Evolutionary conservation across 2,888 invertebrate species (phyloP).

Genomic region (Heliconius hortense): DNA sequence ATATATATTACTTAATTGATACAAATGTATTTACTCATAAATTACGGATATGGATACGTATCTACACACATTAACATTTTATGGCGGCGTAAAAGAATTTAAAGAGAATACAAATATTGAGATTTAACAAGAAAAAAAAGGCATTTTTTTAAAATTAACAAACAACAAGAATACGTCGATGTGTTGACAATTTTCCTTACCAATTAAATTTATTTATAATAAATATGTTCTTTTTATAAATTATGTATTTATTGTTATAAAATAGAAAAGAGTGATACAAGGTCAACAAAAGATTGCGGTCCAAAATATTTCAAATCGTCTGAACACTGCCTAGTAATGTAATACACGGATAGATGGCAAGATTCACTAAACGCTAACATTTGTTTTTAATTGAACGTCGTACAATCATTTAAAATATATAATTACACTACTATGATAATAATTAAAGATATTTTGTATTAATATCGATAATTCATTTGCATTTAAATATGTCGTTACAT

Average conservation of each 20-base stretch:
- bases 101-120: not conserved
- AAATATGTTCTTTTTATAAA: not conserved
- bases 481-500: slow-evolving; percentile 34
- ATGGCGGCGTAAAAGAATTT: not conserved
- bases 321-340: slow-evolving; percentile 60
- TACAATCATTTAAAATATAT: slow-evolving; percentile 32
- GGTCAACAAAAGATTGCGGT: not conserved
- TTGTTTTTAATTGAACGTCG: slow-evolving; percentile 43
- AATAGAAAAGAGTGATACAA: not conserved
- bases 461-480: slow-evolving; percentile 25
- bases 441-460: slow-evolving; percentile 33
- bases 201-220: not conserved
- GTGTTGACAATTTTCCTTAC: not conserved
- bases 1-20: not conserved
- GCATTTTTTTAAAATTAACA: not conserved
- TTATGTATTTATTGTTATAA: not conserved
- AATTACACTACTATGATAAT: slow-evolving; percentile 36
- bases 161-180: not conserved
- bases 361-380: slow-evolving; percentile 81
- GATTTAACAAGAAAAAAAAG: no score
- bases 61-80: slow-evolving; percentile 1
- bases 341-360: slow-evolving; percentile 73
- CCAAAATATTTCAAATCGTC: slow-evolving; percentile 38
- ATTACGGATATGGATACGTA: not conserved
- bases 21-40: not conserved